A percentile compares a stretch with the other conserved stretches of the same genome.
Conservation (phyloP, 2,113 vertebrate species). For the Pao palembangensis region DNA sequence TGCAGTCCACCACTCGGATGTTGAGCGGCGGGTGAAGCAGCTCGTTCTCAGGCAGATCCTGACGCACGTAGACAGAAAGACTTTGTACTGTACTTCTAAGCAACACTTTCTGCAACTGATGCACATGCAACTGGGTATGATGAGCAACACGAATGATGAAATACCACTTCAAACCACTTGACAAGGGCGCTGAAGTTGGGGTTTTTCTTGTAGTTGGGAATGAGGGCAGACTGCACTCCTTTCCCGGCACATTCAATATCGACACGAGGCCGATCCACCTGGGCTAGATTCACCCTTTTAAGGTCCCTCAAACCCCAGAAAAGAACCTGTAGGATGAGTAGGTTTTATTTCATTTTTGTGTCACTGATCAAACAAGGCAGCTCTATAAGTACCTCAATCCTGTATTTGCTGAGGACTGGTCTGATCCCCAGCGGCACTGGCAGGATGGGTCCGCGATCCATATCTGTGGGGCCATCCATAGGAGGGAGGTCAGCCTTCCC, state of each 20-base stretch:
- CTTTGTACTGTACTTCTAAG: background rate
- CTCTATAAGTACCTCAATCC: conserved; percentile 83
- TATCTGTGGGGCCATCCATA: conserved; percentile 84
- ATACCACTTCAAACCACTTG: conserved; percentile 98
- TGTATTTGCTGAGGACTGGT: conserved; percentile 91
- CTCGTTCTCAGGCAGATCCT: conserved; percentile 97
- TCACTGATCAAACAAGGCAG: background rate
- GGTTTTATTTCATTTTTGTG: background rate
- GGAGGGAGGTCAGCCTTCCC: conserved; percentile 89
- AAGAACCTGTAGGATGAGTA: conserved; percentile 76
- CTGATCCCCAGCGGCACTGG: conserved; percentile 91
- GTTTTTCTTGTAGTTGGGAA: conserved; percentile 97
- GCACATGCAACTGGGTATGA: too few species aligned
- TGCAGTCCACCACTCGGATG: conserved; percentile 94
- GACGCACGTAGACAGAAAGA: conserved; percentile 7
- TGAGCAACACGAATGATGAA: background rate
- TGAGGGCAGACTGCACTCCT: conserved; percentile 90
- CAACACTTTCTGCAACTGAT: too few species aligned
- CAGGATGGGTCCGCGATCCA: conserved; percentile 88
- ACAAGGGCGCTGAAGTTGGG: conserved; percentile 96
- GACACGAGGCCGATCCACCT: conserved; percentile 93
- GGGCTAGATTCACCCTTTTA: conserved; percentile 94
- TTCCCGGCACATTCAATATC: conserved; percentile 95
- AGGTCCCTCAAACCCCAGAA: conserved; percentile 97
- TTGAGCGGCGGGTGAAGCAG: conserved; percentile 93